Evolutionary conservation across 2,113 vertebrate genomes (phyloP).

Genomic region (Parus major): DNA sequence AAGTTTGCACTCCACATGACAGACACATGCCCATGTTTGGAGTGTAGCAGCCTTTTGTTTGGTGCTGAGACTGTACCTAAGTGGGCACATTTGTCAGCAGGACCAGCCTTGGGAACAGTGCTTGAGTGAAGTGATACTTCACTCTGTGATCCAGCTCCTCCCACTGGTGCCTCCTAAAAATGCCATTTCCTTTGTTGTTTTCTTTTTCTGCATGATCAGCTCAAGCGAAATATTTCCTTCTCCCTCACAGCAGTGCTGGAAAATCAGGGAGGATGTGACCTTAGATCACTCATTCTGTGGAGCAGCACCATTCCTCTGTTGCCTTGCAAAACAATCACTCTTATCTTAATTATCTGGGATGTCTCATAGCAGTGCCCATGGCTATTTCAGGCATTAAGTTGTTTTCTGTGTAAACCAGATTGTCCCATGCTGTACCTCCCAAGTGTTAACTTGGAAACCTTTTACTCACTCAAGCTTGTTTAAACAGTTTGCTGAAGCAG

Average conservation of each 20-base stretch:
- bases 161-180: neutral
- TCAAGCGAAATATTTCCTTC: neutral
- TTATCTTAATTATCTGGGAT: constrained; percentile 17
- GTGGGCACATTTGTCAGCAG: neutral
- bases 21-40: rapidly evolving
- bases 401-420: constrained; percentile 6
- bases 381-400: neutral
- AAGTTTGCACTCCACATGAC: neutral
- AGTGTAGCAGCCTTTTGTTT: neutral
- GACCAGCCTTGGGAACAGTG: neutral
- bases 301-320: neutral
- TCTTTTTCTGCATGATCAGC: neutral
- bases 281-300: neutral
- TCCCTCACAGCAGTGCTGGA: neutral
- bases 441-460: neutral
- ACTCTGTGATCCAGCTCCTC: neutral
- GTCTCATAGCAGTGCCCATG: neutral
- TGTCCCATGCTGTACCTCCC: neutral
- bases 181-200: neutral
- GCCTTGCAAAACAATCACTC: constrained; percentile 3
- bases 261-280: constrained; percentile 33
- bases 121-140: neutral
- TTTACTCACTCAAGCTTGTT: neutral
- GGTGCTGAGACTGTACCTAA: neutral
- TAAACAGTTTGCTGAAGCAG: constrained; percentile 14